Conservation (phyloP, 1,140 invertebrate species). For the Eupristina koningsbergeri region DNA sequence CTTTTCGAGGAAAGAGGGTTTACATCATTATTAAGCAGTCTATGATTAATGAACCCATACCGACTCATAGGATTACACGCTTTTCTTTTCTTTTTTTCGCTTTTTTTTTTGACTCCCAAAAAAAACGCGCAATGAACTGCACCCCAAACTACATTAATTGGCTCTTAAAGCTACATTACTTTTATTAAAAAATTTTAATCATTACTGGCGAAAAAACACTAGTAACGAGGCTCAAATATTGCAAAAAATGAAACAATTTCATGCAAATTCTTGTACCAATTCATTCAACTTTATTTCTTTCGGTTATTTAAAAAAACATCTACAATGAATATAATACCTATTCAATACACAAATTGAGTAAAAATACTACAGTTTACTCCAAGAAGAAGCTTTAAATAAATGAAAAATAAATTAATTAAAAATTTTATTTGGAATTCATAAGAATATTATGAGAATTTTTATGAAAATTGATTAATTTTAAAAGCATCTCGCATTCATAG, state of each 20-base stretch:
- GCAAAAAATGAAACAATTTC: not conserved
- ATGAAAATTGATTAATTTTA: no score
- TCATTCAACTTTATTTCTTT: no score
- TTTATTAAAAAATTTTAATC: no score
- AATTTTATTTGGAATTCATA: no score
- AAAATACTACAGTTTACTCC: no score
- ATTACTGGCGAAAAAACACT: not conserved
- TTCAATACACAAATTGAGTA: no score
- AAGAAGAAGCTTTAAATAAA: no score
- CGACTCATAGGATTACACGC: slow-evolving; percentile 20
- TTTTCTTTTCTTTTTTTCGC: slow-evolving; percentile 14
- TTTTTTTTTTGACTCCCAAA: not conserved
- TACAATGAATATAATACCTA: no score
- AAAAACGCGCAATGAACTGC: not conserved
- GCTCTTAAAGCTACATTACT: slow-evolving; percentile 3
- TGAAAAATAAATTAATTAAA: no score
- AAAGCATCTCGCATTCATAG: slow-evolving; percentile 16
- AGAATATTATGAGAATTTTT: no score
- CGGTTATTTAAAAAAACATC: no score
- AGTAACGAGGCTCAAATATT: not conserved
- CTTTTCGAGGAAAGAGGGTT: slow-evolving; percentile 37
- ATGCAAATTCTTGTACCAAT: no score
- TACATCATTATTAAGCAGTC: slow-evolving; percentile 51
- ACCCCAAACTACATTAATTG: slow-evolving; percentile 22
- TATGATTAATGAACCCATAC: slow-evolving; percentile 48